Evolutionary conservation across 2,797 vertebrate species (phyloP), one percentile per base, ranked within the genome.

Genomic region (Sus cebifrons): DNA sequence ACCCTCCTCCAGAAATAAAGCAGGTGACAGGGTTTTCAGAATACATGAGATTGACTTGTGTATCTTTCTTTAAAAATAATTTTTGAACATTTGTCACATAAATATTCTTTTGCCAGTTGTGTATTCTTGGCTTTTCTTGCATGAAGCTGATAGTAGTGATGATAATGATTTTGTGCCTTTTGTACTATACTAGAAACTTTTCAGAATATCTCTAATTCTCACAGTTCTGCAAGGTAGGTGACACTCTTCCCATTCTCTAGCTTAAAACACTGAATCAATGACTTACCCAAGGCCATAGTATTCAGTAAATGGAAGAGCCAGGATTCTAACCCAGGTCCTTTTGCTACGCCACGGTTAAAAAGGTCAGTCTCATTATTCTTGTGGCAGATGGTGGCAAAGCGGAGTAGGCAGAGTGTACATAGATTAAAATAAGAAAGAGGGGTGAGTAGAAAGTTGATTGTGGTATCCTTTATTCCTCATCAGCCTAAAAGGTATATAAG

Each of bases 21-120:
- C 90, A 97, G 96, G 96, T 90, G 85, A 96, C 94, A 97, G 94
- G 95, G 95, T 97, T 95, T 96, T 97, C 97, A 97, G 86, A 97
- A 91, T 96, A 93, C 94, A 86, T 0, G 77, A 94, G 79, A 95
- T 20, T 94, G 95, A 89, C 89, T 97, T 95, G 85, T 92, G 93
- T 92, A 96, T 96, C 86, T 96, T 96, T 96, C 83, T 86, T 29
- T 81, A 92, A 97, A 94, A 96, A 86, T 92, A 68, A 65, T 86
- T 84, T 94, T 93, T 86, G 85, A 65, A 56, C 95, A 94, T 86
- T 97, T 96, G 89, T 96, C 86, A 32, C 32, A 18, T 96, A 96
- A 92, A 52, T 96, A 71, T 89, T 91, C 23, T 79, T 95, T 96
- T 88, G 90, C 44, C 71, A 73, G 15, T 96, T 97, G 93, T 85